A percentile compares a stretch with the other conserved stretches of the same genome.
Conservation (phyloP, 2,888 invertebrate species). For the Drosophila acutilabella region DNA sequence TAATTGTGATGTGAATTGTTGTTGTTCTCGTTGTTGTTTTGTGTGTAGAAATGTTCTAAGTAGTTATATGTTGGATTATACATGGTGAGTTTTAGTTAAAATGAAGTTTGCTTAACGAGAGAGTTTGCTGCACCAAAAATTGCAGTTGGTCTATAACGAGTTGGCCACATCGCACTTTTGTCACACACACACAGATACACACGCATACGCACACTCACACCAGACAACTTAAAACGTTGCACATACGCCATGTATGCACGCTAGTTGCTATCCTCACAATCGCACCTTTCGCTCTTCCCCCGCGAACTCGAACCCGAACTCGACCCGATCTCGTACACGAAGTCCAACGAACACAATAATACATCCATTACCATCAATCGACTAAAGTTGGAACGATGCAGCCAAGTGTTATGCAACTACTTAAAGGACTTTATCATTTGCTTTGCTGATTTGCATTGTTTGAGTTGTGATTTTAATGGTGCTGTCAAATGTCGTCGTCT, state of each 20-base stretch:
- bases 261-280: slow-evolving; percentile 67
- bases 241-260: slow-evolving; percentile 78
- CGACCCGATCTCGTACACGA: background rate
- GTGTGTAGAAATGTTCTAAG: slow-evolving; percentile 17
- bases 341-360: background rate
- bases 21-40: background rate
- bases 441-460: slow-evolving; percentile 65
- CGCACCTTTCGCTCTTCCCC: slow-evolving; percentile 21
- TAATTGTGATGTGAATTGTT: slow-evolving; percentile 21
- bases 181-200: slow-evolving; percentile 15
- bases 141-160: slow-evolving; percentile 53
- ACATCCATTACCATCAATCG: slow-evolving; percentile 13
- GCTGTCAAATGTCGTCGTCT: slow-evolving; percentile 28
- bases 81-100: slow-evolving; percentile 56
- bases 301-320: background rate
- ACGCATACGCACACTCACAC: slow-evolving; percentile 37
- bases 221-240: slow-evolving; percentile 75
- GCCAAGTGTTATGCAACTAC: slow-evolving; percentile 79
- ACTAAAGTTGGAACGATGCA: slow-evolving; percentile 55
- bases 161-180: slow-evolving; percentile 51
- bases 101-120: slow-evolving; percentile 35
- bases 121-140: slow-evolving; percentile 44
- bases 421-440: slow-evolving; percentile 77
- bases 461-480: slow-evolving; percentile 67
- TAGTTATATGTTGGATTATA: slow-evolving; percentile 46